phyloP scores from a whole-genome alignment of 2,888 invertebrate genomes.

The Dolomedes plantarius region DNA sequence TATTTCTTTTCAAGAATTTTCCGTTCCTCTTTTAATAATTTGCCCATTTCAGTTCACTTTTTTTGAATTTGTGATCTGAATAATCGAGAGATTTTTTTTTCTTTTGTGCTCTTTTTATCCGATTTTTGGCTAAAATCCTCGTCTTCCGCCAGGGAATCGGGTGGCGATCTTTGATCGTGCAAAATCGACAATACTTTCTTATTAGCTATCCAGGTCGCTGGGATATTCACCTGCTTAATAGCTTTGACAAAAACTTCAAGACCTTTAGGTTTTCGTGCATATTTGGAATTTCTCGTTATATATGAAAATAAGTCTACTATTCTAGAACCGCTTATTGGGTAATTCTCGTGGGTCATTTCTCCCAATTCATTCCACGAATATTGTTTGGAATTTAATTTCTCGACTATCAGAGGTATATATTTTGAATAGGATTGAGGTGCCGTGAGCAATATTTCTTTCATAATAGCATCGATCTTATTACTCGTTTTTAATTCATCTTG shows the following conservation, averaged over 20 bases:
- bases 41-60: neutral
- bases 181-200: too few species aligned
- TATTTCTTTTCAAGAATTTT: neutral
- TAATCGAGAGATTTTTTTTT: too few species aligned
- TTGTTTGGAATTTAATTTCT: slow-evolving; percentile 25
- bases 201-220: slow-evolving; percentile 19
- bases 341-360: slow-evolving; percentile 5
- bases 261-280: neutral
- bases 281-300: slow-evolving; percentile 21
- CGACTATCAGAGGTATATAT: slow-evolving; percentile 7
- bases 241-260: slow-evolving; percentile 19
- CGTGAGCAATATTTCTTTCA: neutral
- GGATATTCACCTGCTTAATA: slow-evolving; percentile 22
- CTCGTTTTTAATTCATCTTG: neutral
- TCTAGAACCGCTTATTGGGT: neutral
- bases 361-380: slow-evolving; percentile 19
- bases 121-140: neutral
- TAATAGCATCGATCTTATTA: neutral
- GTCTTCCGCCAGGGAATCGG: neutral
- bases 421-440: neutral
- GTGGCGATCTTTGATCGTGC: too few species aligned
- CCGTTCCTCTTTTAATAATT: too few species aligned
- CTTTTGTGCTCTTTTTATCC: too few species aligned
- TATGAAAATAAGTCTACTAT: slow-evolving; percentile 23
- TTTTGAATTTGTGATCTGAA: neutral